These are phyloP conservation scores for Hiodon alosoides DNA, from an alignment of 2,113 vertebrate species.

Conservation along the genomic window DNA sequence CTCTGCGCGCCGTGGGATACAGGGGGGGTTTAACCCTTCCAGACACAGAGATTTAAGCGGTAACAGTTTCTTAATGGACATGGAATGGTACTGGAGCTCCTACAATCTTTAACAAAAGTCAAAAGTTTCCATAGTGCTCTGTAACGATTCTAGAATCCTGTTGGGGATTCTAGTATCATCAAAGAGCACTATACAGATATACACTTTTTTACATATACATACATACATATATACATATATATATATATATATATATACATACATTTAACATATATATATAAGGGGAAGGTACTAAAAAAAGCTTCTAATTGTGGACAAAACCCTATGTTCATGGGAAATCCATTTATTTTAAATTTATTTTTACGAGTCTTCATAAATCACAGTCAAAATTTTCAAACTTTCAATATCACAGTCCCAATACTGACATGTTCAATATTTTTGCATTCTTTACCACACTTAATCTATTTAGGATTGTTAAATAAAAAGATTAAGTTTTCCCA, in stretches of 20 bases:
- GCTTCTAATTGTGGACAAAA: slow-evolving; percentile 46
- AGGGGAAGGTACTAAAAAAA: slow-evolving; percentile 45
- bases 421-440: slow-evolving; percentile 35
- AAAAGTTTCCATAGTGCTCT: too few species aligned
- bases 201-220: background rate
- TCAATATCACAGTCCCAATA: slow-evolving; percentile 26
- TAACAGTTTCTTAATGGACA: background rate
- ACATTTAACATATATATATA: background rate
- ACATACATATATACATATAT: too few species aligned
- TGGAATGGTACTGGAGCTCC: background rate
- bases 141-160: too few species aligned
- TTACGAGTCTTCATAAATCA: slow-evolving; percentile 44
- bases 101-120: too few species aligned
- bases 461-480: slow-evolving; percentile 30
- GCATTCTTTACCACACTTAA: slow-evolving; percentile 20
- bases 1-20: slow-evolving; percentile 38
- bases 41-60: background rate
- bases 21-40: slow-evolving; percentile 5
- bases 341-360: slow-evolving; percentile 34
- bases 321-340: slow-evolving; percentile 45
- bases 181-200: background rate
- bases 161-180: too few species aligned
- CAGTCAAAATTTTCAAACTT: slow-evolving; percentile 7
- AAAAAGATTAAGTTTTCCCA: slow-evolving; percentile 10
- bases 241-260: too few species aligned